These are phyloP conservation scores for Morpho achilles DNA, from an alignment of 2,888 invertebrate genomes.

Conservation along the genomic window DNA sequence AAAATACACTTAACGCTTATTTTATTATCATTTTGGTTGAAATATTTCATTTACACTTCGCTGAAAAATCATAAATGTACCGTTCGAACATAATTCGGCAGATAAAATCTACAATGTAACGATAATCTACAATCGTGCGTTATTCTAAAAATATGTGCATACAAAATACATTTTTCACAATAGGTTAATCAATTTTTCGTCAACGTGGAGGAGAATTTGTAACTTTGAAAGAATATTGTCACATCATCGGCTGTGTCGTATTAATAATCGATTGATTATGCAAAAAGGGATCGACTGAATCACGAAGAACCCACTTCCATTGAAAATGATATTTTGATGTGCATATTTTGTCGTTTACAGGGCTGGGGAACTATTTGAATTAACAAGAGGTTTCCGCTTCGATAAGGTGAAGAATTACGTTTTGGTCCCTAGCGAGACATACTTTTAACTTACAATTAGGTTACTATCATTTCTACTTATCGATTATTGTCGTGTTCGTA, in stretches of 20 bases:
- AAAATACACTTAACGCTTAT: no score
- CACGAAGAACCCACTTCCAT: conserved; percentile 12
- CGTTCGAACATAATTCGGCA: no score
- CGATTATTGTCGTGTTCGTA: no score
- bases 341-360: background rate
- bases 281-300: conserved; percentile 40
- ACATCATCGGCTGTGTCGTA: conserved; percentile 49
- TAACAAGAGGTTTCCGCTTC: no score
- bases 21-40: no score
- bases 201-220: conserved; percentile 36
- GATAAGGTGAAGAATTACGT: no score
- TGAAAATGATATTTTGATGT: conserved; percentile 18
- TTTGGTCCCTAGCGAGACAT: no score
- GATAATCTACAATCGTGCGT: background rate
- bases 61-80: no score
- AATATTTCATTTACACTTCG: no score
- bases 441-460: no score
- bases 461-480: no score
- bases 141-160: conserved; percentile 33
- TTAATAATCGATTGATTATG: conserved; percentile 72
- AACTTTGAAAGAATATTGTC: conserved; percentile 57
- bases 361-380: background rate
- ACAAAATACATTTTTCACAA: conserved; percentile 45
- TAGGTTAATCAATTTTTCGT: conserved; percentile 57
- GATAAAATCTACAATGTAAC: background rate